Percentiles rank a stretch among this genome's conserved stretches.
phyloP scores from a whole-genome alignment of 1,140 invertebrate genomes.

The Drosophila littoralis region DNA sequence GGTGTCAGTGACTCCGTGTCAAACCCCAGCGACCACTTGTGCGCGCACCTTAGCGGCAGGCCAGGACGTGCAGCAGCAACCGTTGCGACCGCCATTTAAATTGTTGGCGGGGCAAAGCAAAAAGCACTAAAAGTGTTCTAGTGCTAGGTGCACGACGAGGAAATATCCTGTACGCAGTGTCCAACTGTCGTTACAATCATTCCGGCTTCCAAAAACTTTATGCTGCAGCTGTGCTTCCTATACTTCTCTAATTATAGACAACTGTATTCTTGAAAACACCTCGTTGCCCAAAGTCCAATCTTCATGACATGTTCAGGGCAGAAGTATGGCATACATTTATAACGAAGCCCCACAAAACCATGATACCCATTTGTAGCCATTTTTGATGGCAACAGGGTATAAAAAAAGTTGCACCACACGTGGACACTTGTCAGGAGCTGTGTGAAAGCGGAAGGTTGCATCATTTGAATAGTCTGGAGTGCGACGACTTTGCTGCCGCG shows the following conservation, averaged over 20 bases:
- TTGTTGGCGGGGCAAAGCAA: conserved; percentile 43
- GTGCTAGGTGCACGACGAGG: neutral
- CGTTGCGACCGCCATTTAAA: conserved; percentile 67
- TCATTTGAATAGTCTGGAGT: conserved; percentile 60
- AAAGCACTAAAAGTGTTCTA: neutral
- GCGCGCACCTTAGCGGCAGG: conserved; percentile 73
- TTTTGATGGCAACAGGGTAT: neutral
- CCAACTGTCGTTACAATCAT: too few species aligned
- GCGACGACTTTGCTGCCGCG: conserved; percentile 59
- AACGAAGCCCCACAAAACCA: neutral
- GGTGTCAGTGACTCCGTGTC: conserved; percentile 39
- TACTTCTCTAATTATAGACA: too few species aligned
- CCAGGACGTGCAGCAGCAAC: conserved; percentile 45
- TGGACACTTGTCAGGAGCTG: conserved; percentile 63
- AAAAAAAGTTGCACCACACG: conserved; percentile 54
- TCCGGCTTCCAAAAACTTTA: too few species aligned
- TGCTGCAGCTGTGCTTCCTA: too few species aligned
- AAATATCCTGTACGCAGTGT: too few species aligned
- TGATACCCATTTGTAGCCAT: neutral
- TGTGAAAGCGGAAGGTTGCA: conserved; percentile 17
- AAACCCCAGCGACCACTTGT: conserved; percentile 70
- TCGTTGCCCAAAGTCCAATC: too few species aligned
- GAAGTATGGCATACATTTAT: too few species aligned
- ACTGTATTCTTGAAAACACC: too few species aligned
- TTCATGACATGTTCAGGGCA: too few species aligned